Base-by-base conservation (phyloP, 1,140 invertebrate species). In the Bombus vancouverensis region DNA sequence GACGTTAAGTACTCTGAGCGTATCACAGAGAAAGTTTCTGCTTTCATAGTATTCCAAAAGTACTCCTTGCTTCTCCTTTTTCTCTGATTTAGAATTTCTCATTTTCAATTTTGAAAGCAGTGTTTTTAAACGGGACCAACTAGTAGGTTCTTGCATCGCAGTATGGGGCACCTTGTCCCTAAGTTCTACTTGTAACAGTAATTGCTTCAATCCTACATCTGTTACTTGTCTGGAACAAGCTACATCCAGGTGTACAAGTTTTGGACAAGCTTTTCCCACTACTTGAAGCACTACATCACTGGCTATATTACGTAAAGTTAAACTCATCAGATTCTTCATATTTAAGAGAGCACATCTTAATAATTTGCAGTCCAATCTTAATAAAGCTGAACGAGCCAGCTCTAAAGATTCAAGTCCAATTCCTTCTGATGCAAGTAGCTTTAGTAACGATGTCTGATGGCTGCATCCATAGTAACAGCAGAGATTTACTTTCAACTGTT, bases 391-490 rank as follows among this genome's bases (percentile, higher is more conserved):
- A 13, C 95, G 91, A 15, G 94, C 93, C 5, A 96, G 62, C 86
- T 95, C 93, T 8, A 96, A 81, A 3, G 93, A 94, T 39, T 94
- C 92, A 0, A 96, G 78, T 32, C 95, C 95, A 10, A 87, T 89
- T 28, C 95, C 95, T 80, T 96, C 95, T 0, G 87, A 90, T 0
- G 95, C 93, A 12, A 96, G 84, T 13, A 96, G 89, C 53, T 94
- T 94, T 0, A 96, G 82, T 3, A 96, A 71, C 1, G 94, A 94
- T 9, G 94, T 95, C 81, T 96, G 95, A 86, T 96, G 95, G 34
- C 95, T 95, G 86, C 95, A 96, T 28, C 95, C 95, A 73, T 96
- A 96, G 75, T 96, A 96, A 80, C 95, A 96, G 84, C 95, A 96
- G 0, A 96, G 89, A 84, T 95, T 94, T 9, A 96, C 93, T 59